phyloP scores from a whole-genome alignment of 2,113 vertebrate genomes.

The Paralichthys olivaceus region DNA sequence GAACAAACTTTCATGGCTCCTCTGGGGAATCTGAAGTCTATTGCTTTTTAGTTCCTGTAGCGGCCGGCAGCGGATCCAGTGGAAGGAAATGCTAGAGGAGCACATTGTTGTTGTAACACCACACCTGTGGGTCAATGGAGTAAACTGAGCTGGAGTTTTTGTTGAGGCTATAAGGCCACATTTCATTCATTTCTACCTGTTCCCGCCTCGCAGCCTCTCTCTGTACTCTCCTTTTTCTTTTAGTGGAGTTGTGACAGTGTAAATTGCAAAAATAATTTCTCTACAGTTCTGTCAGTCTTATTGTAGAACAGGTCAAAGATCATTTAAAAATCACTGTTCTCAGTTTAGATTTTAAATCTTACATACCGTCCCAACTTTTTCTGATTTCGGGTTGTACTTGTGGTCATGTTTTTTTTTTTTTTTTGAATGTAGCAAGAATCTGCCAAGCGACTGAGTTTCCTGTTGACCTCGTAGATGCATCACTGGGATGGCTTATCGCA shows the following conservation, averaged over 20 bases:
- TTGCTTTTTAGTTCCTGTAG: conserved; percentile 49
- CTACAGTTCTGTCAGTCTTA: background rate
- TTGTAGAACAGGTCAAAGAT: too few species aligned
- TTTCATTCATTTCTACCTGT: conserved; percentile 56
- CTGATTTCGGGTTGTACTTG: too few species aligned
- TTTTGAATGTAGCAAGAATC: background rate
- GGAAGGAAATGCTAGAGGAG: conserved; percentile 50
- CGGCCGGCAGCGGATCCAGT: conserved; percentile 8
- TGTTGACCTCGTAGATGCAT: conserved; percentile 19
- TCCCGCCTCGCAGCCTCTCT: background rate
- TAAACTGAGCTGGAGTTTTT: conserved; percentile 65
- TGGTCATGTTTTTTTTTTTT: too few species aligned
- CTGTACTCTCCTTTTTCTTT: conserved; percentile 15
- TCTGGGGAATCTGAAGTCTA: conserved; percentile 36
- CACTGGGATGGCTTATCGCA: conserved; percentile 13
- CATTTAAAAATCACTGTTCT: too few species aligned
- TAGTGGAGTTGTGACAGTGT: background rate
- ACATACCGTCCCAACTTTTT: too few species aligned
- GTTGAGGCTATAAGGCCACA: conserved; percentile 36
- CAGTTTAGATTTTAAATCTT: too few species aligned
- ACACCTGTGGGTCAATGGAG: conserved; percentile 57
- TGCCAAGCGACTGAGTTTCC: conserved; percentile 10
- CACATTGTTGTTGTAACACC: conserved; percentile 61
- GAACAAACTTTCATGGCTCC: conserved; percentile 24
- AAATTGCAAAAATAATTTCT: background rate